Conservation (phyloP, 1,140 invertebrate species). For the Brachionus angularis region DNA sequence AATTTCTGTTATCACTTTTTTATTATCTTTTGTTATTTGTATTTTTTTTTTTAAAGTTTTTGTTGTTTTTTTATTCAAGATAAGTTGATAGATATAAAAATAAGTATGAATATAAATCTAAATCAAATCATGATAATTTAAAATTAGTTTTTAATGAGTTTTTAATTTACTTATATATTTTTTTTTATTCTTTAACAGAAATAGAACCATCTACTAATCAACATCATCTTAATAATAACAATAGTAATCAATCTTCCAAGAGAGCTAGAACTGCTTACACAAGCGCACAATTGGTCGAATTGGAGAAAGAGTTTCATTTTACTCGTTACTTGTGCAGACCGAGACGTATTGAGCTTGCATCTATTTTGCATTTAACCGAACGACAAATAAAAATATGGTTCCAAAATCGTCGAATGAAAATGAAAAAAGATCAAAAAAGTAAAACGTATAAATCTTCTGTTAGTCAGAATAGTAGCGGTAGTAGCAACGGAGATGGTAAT, state of each 20-base stretch:
- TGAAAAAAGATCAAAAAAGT: slow-evolving; percentile 67
- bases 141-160: slow-evolving; percentile 28
- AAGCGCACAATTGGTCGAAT: slow-evolving; percentile 71
- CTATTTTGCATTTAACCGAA: slow-evolving; percentile 69
- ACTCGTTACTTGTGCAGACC: slow-evolving; percentile 74
- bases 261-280: slow-evolving; percentile 78
- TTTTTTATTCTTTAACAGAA: too few species aligned
- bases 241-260: slow-evolving; percentile 49
- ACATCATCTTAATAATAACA: neutral
- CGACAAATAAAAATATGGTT: slow-evolving; percentile 90
- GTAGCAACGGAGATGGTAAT: neutral
- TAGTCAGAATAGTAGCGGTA: slow-evolving; percentile 20
- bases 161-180: slow-evolving; percentile 39
- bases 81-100: too few species aligned
- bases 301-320: slow-evolving; percentile 83
- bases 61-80: too few species aligned
- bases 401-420: slow-evolving; percentile 96
- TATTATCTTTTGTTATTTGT: neutral
- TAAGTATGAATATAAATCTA: too few species aligned
- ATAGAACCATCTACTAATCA: neutral
- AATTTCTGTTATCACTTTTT: slow-evolving; percentile 22
- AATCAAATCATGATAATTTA: too few species aligned
- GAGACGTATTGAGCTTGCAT: slow-evolving; percentile 72
- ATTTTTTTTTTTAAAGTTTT: too few species aligned
- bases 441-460: slow-evolving; percentile 15